phyloP scores from a whole-genome alignment of 2,797 vertebrate genomes.

The Artibeus jamaicensis region DNA sequence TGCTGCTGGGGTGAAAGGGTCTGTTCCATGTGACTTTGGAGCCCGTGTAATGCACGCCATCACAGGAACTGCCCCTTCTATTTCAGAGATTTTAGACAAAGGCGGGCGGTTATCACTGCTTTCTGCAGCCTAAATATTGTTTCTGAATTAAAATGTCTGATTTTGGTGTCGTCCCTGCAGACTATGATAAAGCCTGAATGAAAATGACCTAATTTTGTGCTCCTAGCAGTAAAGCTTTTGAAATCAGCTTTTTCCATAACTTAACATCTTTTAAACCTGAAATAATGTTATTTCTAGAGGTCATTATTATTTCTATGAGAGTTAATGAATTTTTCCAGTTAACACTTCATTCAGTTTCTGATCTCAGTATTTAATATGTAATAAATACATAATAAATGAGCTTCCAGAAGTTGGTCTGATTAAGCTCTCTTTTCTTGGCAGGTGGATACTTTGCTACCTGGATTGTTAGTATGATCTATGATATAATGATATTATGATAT shows the following conservation, averaged over 20 bases:
- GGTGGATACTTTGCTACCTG: slow-evolving; percentile 59
- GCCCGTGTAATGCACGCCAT: background rate
- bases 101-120: background rate
- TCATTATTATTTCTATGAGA: slow-evolving; percentile 70
- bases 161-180: slow-evolving; percentile 11
- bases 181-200: slow-evolving; percentile 53
- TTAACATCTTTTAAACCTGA: slow-evolving; percentile 64
- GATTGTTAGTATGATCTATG: slow-evolving; percentile 51
- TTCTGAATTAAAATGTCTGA: slow-evolving; percentile 58
- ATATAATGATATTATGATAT: slow-evolving; percentile 64
- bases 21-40: background rate
- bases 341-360: slow-evolving; percentile 73
- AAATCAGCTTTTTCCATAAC: slow-evolving; percentile 72
- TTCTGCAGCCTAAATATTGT: slow-evolving; percentile 26
- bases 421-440: slow-evolving; percentile 63
- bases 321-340: slow-evolving; percentile 74
- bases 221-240: slow-evolving; percentile 68
- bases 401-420: slow-evolving; percentile 42
- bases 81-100: slow-evolving; percentile 54
- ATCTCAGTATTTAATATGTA: slow-evolving; percentile 70
- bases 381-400: slow-evolving; percentile 30
- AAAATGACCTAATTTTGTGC: slow-evolving; percentile 64
- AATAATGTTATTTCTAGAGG: slow-evolving; percentile 66
- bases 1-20: background rate
- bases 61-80: background rate